Conservation (phyloP, 2,888 invertebrate species). For the Macroteleia sp. region DNA sequence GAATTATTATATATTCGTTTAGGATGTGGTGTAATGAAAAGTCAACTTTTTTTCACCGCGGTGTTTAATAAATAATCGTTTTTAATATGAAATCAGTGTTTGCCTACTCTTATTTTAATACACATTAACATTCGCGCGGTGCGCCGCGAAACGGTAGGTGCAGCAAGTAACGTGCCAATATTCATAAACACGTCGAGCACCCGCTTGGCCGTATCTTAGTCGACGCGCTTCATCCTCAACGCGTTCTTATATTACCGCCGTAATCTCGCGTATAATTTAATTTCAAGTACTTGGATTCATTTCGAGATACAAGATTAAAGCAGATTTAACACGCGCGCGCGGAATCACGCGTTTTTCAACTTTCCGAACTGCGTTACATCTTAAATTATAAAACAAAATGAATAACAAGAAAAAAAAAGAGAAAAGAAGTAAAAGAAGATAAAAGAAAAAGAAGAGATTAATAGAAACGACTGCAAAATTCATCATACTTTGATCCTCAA, state of each 20-base stretch:
- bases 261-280: slow-evolving; percentile 60
- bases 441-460: no score
- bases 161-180: slow-evolving; percentile 72
- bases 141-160: slow-evolving; percentile 52
- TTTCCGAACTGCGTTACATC: slow-evolving; percentile 24
- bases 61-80: slow-evolving; percentile 24
- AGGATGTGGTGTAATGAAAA: neutral
- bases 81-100: slow-evolving; percentile 21
- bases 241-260: slow-evolving; percentile 63
- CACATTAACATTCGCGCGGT: slow-evolving; percentile 30
- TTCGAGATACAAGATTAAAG: slow-evolving; percentile 63
- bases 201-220: slow-evolving; percentile 70
- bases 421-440: neutral
- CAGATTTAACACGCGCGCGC: slow-evolving; percentile 61
- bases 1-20: neutral
- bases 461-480: no score
- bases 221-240: slow-evolving; percentile 66
- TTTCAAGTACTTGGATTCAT: slow-evolving; percentile 62
- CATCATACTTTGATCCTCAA: slow-evolving; percentile 40
- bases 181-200: slow-evolving; percentile 77
- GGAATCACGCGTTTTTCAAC: slow-evolving; percentile 43
- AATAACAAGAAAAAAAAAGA: neutral
- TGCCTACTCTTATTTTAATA: slow-evolving; percentile 38
- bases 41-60: neutral
- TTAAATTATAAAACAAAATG: slow-evolving; percentile 16